Base-by-base conservation (phyloP, 2,113 vertebrate species). In the Antechinus stuartii region DNA sequence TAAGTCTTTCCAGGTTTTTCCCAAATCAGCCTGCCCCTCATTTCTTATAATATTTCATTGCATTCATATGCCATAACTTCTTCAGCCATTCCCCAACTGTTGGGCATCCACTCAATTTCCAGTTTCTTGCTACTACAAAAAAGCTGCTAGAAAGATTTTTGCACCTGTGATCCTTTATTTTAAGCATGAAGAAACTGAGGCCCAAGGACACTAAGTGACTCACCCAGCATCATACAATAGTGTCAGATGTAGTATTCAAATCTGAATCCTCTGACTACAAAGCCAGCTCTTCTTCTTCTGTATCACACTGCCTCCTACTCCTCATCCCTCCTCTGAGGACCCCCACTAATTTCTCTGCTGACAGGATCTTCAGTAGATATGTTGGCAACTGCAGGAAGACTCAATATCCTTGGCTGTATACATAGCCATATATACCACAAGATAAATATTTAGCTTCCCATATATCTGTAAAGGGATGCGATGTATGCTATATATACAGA, bases 371-470 rank as follows among this genome's bases (percentile, higher is more conserved):
- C 68, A 84, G 19, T 84, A 76, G 61, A 2, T 90, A 26, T 47
- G 25, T 52, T 50, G 50, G 61, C 22, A 7, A 35, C 23, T 0
- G 0, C 91, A 24, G 46, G 3, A 12, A 53, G 95, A 90, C n/a
- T 25, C 42, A 24, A n/a, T 30, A 50, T 23, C 42, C 47, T 24
- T 52, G 25, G 3, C 84, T 93, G 91, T 55, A 90, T 90, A 42
- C 52, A 54, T 0, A 0, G 35, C 4, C 53, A 93, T 23, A 9
- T 16, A 10, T 92, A 49, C 0, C 0, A 12, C 55, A 0, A 61
- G 93, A 46, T 91, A 91, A 2, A 89, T 96, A 25, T 57, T 9
- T 16, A 22, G 92, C 0, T 84, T 84, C 68, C 6, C n/a, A 8
- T 84, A 42, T 84, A 84, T 84, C 68, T 42, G 1, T 61, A 89